These are phyloP conservation scores for Anoplopoma fimbria DNA, from an alignment of 2,113 vertebrate species.

Conservation along the genomic window DNA sequence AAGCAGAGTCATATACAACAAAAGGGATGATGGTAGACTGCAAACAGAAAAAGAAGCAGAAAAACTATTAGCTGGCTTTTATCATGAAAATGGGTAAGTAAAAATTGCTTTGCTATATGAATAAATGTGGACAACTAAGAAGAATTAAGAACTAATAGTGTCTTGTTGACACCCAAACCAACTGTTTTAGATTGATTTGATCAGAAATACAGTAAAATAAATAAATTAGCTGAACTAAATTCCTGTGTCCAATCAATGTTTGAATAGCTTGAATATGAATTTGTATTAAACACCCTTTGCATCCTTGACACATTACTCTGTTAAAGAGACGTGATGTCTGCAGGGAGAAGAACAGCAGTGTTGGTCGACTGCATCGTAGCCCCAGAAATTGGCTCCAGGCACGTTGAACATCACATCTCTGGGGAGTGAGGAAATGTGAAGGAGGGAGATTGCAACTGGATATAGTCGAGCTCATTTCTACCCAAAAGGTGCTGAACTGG, in stretches of 20 bases:
- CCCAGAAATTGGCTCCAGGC: slow-evolving; percentile 11
- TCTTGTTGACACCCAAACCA: neutral
- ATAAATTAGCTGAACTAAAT: neutral
- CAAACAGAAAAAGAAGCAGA: neutral
- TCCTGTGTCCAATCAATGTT: neutral
- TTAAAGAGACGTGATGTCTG: no score
- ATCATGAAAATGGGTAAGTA: neutral
- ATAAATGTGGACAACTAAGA: neutral
- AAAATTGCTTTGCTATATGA: neutral
- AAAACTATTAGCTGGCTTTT: neutral
- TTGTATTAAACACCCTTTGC: no score
- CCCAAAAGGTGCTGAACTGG: slow-evolving; percentile 13
- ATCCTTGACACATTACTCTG: no score
- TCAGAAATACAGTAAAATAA: neutral
- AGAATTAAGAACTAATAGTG: neutral
- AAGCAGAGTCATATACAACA: neutral
- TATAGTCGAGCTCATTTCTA: slow-evolving; percentile 35
- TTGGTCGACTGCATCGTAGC: neutral
- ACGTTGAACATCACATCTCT: slow-evolving; percentile 3
- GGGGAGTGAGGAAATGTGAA: slow-evolving; percentile 7
- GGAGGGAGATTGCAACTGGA: slow-evolving; percentile 11
- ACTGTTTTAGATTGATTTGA: neutral
- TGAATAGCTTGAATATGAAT: no score
- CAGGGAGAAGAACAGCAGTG: neutral
- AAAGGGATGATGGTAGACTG: neutral